Evolutionary conservation across 2,888 invertebrate genomes (phyloP), one percentile per base, ranked within the genome.

Genomic region (Hypsopygia costalis): DNA sequence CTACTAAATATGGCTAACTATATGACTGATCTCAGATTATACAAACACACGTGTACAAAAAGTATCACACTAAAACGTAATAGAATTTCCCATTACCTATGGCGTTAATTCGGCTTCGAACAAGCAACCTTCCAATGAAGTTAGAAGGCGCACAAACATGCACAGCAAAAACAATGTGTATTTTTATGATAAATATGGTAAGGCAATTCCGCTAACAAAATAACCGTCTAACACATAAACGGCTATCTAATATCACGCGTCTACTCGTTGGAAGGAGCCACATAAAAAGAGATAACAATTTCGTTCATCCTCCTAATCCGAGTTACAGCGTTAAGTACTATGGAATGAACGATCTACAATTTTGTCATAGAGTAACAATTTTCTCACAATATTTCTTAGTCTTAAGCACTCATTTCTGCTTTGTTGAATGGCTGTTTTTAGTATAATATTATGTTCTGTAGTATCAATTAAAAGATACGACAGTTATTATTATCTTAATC

Each of bases 191-290:
- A 36, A 29, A 36, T 36, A 31, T 21, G 22, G 22, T 9, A 30
- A 37, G 28, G 30, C 36, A 37, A 37, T 37, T 30, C 22, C 29
- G 10, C 30, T 22, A 37, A 37, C 36, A 37, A 37, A 30, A 30
- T 37, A 30, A 30, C 30, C 36, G 36, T 30, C 30, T 37, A 30
- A 20, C 30, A 22, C 36, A 37, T 37, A 37, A 37, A 37, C 30
- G 22, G 36, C 30, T 30, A 37, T 37, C 36, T 37, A 37, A 37
- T 37, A 31, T 21, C 16, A 29, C 6, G 16, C n/a, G 28, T 36
- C 10, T 31, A 30, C 11, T 37, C 29, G 8, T 25, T 5, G n/a
- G 21, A 37, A 37, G 36, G 11, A 22, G 30, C 21, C 30, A 30
- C 36, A 21, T 37, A 37, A 37, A 37, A 37, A 37, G 11, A 11